These are phyloP conservation scores for Brachyalestes nurse DNA, from an alignment of 2,797 vertebrate genomes.

Conservation along the genomic window DNA sequence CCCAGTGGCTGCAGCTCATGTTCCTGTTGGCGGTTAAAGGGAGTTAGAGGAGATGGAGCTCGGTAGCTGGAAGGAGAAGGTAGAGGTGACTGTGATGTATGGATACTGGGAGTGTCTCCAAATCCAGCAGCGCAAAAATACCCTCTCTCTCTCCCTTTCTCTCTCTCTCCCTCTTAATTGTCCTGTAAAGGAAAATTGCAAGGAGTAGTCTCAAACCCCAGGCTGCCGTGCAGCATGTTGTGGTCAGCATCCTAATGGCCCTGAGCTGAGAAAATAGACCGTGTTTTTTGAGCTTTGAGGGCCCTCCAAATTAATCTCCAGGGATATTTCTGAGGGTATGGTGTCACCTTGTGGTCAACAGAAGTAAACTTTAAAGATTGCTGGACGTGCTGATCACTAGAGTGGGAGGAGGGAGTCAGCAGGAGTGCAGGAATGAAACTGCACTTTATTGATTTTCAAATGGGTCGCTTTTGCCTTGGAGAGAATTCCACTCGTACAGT, in stretches of 20 bases:
- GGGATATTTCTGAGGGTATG: slow-evolving; percentile 58
- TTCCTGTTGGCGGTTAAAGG: slow-evolving; percentile 31
- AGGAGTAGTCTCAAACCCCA: slow-evolving; percentile 32
- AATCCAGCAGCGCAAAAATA: slow-evolving; percentile 12
- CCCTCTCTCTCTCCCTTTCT: neutral
- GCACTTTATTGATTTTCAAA: slow-evolving; percentile 32
- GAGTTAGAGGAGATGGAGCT: slow-evolving; percentile 29
- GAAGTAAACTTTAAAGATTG: slow-evolving; percentile 42
- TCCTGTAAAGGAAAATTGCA: slow-evolving; percentile 39
- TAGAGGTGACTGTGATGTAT: slow-evolving; percentile 41
- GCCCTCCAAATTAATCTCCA: slow-evolving; percentile 51
- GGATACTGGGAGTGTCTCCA: slow-evolving; percentile 25
- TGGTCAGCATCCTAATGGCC: slow-evolving; percentile 45
- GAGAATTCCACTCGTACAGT: neutral
- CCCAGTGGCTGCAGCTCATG: neutral
- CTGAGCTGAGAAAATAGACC: slow-evolving; percentile 21
- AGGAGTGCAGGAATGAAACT: slow-evolving; percentile 32
- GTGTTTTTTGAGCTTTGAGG: slow-evolving; percentile 30
- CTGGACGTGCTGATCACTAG: slow-evolving; percentile 29
- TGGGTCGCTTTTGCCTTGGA: neutral
- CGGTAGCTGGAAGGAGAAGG: neutral
- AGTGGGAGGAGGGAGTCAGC: neutral
- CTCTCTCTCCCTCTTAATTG: slow-evolving; percentile 21
- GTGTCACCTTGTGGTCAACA: slow-evolving; percentile 63
- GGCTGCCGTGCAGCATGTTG: slow-evolving; percentile 1